Conservation (phyloP, 2,113 vertebrate species). For the Corythoichthys haematopterus region DNA sequence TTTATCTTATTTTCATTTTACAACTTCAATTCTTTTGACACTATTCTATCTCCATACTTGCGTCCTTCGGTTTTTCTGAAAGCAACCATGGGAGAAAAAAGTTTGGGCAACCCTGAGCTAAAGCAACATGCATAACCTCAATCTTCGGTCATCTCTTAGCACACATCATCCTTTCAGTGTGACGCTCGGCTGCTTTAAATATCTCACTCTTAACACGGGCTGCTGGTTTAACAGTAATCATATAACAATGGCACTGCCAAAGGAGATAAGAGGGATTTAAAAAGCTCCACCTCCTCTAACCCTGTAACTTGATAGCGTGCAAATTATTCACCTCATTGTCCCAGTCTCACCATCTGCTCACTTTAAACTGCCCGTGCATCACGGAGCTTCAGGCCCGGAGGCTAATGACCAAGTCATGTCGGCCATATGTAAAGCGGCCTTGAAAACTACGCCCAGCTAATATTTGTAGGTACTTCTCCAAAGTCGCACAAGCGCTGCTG, state of each 20-base stretch:
- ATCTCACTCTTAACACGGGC: neutral
- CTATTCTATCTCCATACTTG: too few species aligned
- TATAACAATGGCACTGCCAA: constrained; percentile 35
- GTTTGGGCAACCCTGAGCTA: neutral
- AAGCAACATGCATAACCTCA: neutral
- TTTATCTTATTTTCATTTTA: too few species aligned
- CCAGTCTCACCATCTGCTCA: constrained; percentile 45
- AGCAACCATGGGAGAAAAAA: too few species aligned
- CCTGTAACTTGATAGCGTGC: constrained; percentile 37
- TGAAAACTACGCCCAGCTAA: constrained; percentile 10
- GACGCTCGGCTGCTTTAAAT: constrained; percentile 1
- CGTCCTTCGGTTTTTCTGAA: too few species aligned
- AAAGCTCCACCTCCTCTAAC: constrained; percentile 34
- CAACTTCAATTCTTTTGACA: too few species aligned
- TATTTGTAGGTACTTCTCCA: constrained; percentile 15
- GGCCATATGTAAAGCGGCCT: constrained; percentile 11
- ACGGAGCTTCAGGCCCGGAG: constrained; percentile 15
- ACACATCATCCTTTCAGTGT: neutral
- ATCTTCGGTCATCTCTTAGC: constrained; percentile 2
- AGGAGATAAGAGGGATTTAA: constrained; percentile 34
- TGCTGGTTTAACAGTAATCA: constrained; percentile 33
- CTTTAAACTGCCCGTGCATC: constrained; percentile 31
- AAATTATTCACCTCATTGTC: constrained; percentile 49
- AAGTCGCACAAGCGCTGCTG: constrained; percentile 6
- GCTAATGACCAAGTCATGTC: constrained; percentile 27